Conservation (phyloP, 2,797 vertebrate genomes). For the Pyrocephalus nanus region DNA sequence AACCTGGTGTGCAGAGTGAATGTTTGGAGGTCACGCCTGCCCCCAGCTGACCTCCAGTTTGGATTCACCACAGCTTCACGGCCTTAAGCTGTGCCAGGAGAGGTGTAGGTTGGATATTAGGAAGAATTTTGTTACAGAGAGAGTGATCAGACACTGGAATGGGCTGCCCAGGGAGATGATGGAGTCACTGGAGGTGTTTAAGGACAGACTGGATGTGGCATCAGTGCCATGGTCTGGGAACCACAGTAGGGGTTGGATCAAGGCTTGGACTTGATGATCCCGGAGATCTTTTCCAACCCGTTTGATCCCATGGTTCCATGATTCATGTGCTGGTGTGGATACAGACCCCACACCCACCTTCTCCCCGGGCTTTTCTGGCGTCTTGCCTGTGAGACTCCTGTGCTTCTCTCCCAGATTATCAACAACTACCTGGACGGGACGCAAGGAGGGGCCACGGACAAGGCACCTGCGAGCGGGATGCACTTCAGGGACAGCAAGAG, state of each 20-base stretch:
- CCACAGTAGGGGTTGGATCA: too few species aligned
- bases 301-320: too few species aligned
- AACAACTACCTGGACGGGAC: constrained; percentile 80
- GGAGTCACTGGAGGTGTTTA: too few species aligned
- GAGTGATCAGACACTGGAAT: too few species aligned
- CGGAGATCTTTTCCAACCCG: too few species aligned
- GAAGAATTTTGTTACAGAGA: too few species aligned
- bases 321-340: not conserved
- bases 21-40: not conserved
- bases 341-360: accelerated
- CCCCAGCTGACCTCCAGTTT: not conserved
- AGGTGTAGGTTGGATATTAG: too few species aligned
- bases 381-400: not conserved
- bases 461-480: constrained; percentile 69
- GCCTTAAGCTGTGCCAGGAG: too few species aligned
- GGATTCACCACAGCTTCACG: accelerated
- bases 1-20: not conserved
- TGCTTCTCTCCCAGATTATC: constrained; percentile 79
- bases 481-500: constrained; percentile 88
- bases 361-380: not conserved
- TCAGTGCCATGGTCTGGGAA: too few species aligned
- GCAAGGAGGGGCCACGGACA: not conserved
- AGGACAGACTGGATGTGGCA: too few species aligned
- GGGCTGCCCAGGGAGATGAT: too few species aligned
- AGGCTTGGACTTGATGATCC: too few species aligned